These are phyloP conservation scores for Cassiopea andromeda DNA, from an alignment of 30 jellyfish, hydroid and myxozoan species.

Conservation along the genomic window DNA sequence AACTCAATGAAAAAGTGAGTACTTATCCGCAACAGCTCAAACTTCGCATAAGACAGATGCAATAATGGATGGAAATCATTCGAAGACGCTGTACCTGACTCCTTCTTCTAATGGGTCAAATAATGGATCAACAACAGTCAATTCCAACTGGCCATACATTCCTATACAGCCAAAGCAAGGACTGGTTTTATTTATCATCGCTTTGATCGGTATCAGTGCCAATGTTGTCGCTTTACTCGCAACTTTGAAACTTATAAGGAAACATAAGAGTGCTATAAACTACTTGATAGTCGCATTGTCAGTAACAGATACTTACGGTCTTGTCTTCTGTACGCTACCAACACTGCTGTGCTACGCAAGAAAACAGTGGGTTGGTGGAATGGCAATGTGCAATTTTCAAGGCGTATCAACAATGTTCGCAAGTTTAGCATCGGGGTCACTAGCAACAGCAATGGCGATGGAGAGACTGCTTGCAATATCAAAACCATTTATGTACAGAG, in stretches of 20 bases:
- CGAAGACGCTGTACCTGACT: not conserved
- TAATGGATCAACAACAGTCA: not conserved
- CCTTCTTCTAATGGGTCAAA: not conserved
- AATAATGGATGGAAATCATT: not conserved
- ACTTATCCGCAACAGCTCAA: not conserved
- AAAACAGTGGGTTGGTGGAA: slow-evolving; percentile 69
- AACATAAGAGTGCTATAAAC: slow-evolving; percentile 52
- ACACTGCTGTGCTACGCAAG: slow-evolving; percentile 59
- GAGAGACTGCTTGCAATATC: slow-evolving; percentile 66
- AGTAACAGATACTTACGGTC: slow-evolving; percentile 61
- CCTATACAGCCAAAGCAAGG: slow-evolving; percentile 78
- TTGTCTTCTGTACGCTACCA: slow-evolving; percentile 61
- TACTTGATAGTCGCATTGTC: slow-evolving; percentile 58
- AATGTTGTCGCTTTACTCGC: slow-evolving; percentile 58
- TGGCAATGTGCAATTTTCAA: slow-evolving; percentile 74
- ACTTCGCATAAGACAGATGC: not conserved
- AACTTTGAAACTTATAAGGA: slow-evolving; percentile 47
- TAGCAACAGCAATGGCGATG: slow-evolving; percentile 75
- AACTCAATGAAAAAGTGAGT: not conserved
- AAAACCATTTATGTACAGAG: slow-evolving; percentile 63
- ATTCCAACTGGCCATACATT: slow-evolving; percentile 57
- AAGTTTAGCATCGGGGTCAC: slow-evolving; percentile 70
- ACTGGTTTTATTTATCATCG: slow-evolving; percentile 49
- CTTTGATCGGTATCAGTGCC: slow-evolving; percentile 55
- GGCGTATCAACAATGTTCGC: slow-evolving; percentile 78